Percentiles rank a stretch among this genome's conserved stretches.
Evolutionary conservation across 1,140 invertebrate species (phyloP).

Genomic region (Eupristina koningsbergeri): DNA sequence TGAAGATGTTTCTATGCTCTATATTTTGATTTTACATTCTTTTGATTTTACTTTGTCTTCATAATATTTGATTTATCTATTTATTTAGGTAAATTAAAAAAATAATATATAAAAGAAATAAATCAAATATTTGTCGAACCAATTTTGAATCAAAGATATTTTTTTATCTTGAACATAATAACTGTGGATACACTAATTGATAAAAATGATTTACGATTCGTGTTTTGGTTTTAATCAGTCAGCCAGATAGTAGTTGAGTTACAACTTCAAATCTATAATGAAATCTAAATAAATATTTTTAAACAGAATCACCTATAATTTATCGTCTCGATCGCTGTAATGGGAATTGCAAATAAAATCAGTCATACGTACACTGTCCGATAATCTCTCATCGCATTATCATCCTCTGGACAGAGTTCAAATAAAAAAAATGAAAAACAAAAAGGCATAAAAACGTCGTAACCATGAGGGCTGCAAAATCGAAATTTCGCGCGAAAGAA

Average conservation of each 20-base stretch:
- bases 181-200: background rate
- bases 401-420: background rate
- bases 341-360: constrained; percentile 1
- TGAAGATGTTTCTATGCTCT: too few relatives aligned
- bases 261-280: background rate
- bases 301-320: background rate
- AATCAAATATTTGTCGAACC: too few relatives aligned
- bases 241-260: background rate
- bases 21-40: too few relatives aligned
- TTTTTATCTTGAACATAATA: background rate
- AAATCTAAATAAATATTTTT: background rate
- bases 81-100: too few relatives aligned
- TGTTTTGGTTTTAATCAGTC: background rate
- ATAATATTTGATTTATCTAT: too few relatives aligned
- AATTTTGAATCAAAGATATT: too few relatives aligned
- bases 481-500: constrained; percentile 32
- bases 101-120: too few relatives aligned
- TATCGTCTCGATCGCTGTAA: background rate
- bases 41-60: too few relatives aligned
- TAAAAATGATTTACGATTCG: background rate
- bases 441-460: background rate
- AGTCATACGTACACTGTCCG: background rate
- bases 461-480: constrained; percentile 3
- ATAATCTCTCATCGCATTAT: constrained; percentile 2
- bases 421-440: background rate